phyloP scores from a whole-genome alignment of 1,140 invertebrate genomes.

The Hormaphis cornu region DNA sequence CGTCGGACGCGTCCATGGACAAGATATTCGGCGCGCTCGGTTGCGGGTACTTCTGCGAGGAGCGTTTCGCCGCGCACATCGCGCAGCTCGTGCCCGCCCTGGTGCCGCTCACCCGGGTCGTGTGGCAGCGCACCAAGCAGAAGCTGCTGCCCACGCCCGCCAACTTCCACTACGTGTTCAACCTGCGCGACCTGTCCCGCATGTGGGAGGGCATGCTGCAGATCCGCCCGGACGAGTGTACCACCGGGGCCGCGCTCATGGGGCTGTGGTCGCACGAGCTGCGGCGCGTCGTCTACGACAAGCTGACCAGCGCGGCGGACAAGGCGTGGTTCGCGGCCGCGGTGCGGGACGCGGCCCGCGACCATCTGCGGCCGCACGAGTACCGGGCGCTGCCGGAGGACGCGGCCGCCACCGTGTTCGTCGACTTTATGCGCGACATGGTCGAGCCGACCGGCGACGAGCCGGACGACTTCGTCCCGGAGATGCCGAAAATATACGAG shows the following conservation, averaged over 20 bases:
- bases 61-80: slow-evolving; percentile 76
- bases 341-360: slow-evolving; percentile 53
- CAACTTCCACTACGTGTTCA: slow-evolving; percentile 96
- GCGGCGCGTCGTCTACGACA: slow-evolving; percentile 81
- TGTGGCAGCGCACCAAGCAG: slow-evolving; percentile 73
- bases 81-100: slow-evolving; percentile 69
- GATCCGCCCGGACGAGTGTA: slow-evolving; percentile 74
- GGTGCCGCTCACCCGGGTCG: slow-evolving; percentile 71
- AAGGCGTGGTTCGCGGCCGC: slow-evolving; percentile 71
- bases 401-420: slow-evolving; percentile 42
- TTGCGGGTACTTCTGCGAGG: slow-evolving; percentile 78
- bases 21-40: slow-evolving; percentile 79
- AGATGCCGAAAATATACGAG: slow-evolving; percentile 89
- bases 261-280: slow-evolving; percentile 92
- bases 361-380: slow-evolving; percentile 57
- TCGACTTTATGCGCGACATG: slow-evolving; percentile 61
- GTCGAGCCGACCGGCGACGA: slow-evolving; percentile 94
- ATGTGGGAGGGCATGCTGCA: slow-evolving; percentile 96
- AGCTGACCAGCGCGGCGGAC: slow-evolving; percentile 65
- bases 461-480: slow-evolving; percentile 89
- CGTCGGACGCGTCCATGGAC: slow-evolving; percentile 71
- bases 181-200: slow-evolving; percentile 81
- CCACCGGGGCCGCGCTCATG: slow-evolving; percentile 68
- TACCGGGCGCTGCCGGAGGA: slow-evolving; percentile 56
- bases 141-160: slow-evolving; percentile 88